Percentiles rank a stretch among this genome's conserved stretches.
phyloP scores from a whole-genome alignment of 2,888 invertebrate species.

The Operophtera brumata region DNA sequence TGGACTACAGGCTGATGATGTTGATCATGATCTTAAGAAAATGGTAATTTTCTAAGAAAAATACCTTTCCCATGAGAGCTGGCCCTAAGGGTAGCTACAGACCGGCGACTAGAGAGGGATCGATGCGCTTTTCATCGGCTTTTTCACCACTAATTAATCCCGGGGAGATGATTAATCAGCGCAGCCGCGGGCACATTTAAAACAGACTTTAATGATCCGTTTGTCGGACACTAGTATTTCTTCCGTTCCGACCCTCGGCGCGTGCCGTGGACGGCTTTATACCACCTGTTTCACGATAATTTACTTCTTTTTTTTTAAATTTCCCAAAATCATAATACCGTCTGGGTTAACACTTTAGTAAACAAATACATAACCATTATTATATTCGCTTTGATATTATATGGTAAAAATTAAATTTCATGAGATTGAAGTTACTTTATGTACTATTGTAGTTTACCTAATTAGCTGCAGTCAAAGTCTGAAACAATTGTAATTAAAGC shows the following conservation, averaged over 20 bases:
- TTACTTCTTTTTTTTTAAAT: too few relatives aligned
- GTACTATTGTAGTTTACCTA: constrained; percentile 3
- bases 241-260: constrained; percentile 43
- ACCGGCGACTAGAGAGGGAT: constrained; percentile 42
- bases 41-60: neutral
- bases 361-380: too few relatives aligned
- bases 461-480: neutral
- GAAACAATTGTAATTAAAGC: too few relatives aligned
- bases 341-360: too few relatives aligned
- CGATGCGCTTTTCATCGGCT: constrained; percentile 53
- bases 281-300: constrained; percentile 50
- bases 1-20: too few relatives aligned
- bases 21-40: neutral
- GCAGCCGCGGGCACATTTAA: constrained; percentile 62
- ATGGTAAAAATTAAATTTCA: too few relatives aligned
- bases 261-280: constrained; percentile 59
- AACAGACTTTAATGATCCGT: constrained; percentile 70
- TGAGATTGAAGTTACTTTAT: too few relatives aligned
- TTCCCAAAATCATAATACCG: too few relatives aligned
- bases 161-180: constrained; percentile 70
- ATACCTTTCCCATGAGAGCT: constrained; percentile 18
- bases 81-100: constrained; percentile 44
- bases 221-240: constrained; percentile 63
- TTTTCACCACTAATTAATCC: constrained; percentile 69
- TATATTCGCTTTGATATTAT: too few relatives aligned